Conservation (phyloP, 64 coral and sea anemone species). For the Stichodactyla helianthus region DNA sequence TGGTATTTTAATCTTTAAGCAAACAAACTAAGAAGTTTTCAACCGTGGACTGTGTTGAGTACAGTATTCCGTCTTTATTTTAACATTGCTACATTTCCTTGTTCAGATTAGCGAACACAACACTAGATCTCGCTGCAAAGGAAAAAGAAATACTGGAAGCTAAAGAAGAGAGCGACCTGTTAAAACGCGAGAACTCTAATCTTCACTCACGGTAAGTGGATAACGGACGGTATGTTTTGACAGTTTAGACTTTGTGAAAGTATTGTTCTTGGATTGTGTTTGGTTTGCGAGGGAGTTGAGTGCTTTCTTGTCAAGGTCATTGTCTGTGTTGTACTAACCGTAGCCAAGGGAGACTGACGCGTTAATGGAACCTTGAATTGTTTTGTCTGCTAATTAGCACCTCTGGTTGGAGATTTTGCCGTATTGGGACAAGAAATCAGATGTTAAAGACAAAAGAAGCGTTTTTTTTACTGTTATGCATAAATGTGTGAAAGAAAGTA, state of each 20-base stretch:
- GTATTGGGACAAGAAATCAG: too few species aligned
- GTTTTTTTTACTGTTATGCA: too few species aligned
- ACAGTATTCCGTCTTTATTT: not conserved
- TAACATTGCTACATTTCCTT: not conserved
- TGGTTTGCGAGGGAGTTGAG: slow-evolving; percentile 11
- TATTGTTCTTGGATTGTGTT: slow-evolving; percentile 5
- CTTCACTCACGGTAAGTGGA: slow-evolving; percentile 55
- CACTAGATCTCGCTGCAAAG: slow-evolving; percentile 48
- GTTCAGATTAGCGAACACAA: slow-evolving; percentile 38
- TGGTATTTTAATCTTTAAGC: not conserved
- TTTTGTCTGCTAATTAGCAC: not conserved
- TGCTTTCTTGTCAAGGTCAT: slow-evolving; percentile 13
- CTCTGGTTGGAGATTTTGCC: not conserved
- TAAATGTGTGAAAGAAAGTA: not conserved
- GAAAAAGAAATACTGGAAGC: slow-evolving; percentile 63
- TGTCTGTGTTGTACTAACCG: not conserved
- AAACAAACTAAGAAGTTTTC: not conserved
- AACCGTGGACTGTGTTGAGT: not conserved
- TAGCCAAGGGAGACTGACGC: not conserved
- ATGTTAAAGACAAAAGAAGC: too few species aligned
- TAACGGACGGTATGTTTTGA: not conserved
- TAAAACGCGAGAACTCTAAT: slow-evolving; percentile 60
- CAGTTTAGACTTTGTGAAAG: not conserved
- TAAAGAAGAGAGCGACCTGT: slow-evolving; percentile 52
- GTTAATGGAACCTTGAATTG: not conserved